Conservation (phyloP, 92 coral and sea anemone species). For the Porites lobata region DNA sequence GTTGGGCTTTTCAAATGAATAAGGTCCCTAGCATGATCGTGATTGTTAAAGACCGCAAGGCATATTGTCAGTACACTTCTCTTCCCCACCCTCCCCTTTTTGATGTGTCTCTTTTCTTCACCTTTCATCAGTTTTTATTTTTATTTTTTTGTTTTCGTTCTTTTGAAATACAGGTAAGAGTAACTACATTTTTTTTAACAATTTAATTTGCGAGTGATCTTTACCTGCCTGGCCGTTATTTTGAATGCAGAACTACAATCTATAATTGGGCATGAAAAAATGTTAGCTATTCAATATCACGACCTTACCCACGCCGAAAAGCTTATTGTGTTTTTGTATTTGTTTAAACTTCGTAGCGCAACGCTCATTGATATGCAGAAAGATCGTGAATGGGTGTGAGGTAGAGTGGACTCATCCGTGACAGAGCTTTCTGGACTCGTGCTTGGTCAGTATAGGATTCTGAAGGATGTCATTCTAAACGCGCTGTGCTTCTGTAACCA, state of each 20-base stretch:
- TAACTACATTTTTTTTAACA: too few relatives aligned
- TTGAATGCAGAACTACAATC: background rate
- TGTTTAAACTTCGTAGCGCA: constrained; percentile 25
- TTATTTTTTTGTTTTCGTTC: too few relatives aligned
- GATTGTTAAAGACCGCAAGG: too few relatives aligned
- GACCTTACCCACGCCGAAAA: constrained; percentile 5
- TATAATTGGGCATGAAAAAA: background rate
- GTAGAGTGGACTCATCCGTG: constrained; percentile 28
- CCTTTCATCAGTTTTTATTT: too few relatives aligned
- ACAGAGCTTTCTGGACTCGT: background rate
- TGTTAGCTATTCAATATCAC: constrained; percentile 16
- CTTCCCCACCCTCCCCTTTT: too few relatives aligned
- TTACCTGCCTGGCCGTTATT: background rate
- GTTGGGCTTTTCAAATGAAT: too few relatives aligned
- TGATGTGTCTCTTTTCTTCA: too few relatives aligned
- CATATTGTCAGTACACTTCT: too few relatives aligned
- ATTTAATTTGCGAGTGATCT: background rate
- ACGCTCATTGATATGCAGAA: constrained; percentile 56
- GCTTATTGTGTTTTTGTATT: constrained; percentile 34
- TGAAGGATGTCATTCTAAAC: background rate
- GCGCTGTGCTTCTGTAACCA: background rate
- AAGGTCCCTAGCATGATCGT: too few relatives aligned
- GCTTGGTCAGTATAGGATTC: constrained; percentile 1
- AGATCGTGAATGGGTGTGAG: constrained; percentile 49
- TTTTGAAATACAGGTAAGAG: too few relatives aligned